Percentiles rank a stretch among this genome's conserved stretches.
Evolutionary conservation across 2,113 vertebrate species (phyloP).

Genomic region (Vulpes ferrilata): DNA sequence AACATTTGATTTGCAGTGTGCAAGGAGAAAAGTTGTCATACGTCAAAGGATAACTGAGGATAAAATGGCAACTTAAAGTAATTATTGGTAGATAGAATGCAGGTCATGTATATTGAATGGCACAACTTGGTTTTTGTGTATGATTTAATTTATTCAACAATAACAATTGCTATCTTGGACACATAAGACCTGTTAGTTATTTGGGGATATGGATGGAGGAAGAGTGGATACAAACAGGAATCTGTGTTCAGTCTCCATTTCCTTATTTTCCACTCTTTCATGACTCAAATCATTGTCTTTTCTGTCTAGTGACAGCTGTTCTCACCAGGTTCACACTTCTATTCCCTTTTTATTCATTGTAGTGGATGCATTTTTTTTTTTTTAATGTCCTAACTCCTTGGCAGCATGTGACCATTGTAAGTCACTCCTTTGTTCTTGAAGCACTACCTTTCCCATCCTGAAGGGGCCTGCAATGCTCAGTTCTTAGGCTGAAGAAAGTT

Average conservation of each 20-base stretch:
- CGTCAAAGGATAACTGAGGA: not conserved
- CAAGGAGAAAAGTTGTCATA: not conserved
- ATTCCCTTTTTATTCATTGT: not conserved
- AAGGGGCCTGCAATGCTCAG: not conserved
- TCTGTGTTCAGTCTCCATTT: not conserved
- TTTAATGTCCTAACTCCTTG: not conserved
- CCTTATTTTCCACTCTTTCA: not conserved
- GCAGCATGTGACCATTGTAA: not conserved
- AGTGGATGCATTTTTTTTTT: not conserved
- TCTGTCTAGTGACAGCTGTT: not conserved
- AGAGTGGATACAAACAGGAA: not conserved
- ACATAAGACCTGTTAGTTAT: not conserved
- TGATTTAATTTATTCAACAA: not conserved
- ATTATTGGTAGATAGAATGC: not conserved
- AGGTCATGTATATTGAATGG: not conserved
- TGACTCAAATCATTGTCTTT: not conserved
- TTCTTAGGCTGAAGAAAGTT: not conserved
- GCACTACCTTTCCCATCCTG: not conserved
- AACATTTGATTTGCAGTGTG: not conserved
- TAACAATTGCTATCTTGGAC: not conserved
- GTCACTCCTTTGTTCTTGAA: not conserved
- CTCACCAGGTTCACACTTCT: not conserved
- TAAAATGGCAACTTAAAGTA: not conserved
- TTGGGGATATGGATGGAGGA: not conserved
- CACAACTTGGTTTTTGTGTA: not conserved